Evolutionary conservation across 2,113 vertebrate species (phyloP).

Genomic region (Asarcornis scutulata): DNA sequence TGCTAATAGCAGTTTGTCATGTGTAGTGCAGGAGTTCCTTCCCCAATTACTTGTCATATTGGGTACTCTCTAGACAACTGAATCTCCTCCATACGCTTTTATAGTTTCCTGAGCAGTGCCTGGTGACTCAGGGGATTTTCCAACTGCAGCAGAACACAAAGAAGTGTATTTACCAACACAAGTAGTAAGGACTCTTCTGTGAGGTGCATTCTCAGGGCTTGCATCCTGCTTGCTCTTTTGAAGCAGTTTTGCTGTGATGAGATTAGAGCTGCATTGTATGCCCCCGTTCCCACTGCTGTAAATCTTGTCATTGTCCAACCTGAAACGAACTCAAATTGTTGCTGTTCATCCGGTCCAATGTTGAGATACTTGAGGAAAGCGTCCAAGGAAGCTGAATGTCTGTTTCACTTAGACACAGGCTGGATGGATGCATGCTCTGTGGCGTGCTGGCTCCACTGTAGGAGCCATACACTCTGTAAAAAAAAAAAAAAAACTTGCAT

Average conservation of each 20-base stretch:
- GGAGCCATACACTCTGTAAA: background rate
- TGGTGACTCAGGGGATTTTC: background rate
- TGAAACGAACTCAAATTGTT: background rate
- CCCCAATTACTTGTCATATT: background rate
- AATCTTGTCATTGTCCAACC: background rate
- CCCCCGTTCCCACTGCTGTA: background rate
- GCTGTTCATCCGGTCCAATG: background rate
- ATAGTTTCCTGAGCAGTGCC: background rate
- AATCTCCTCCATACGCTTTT: background rate
- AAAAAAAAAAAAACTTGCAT: background rate
- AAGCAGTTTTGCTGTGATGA: background rate
- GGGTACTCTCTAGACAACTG: background rate
- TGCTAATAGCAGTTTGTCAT: background rate
- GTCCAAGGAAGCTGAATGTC: background rate
- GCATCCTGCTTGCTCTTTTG: background rate
- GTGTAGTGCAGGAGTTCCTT: background rate
- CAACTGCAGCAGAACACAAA: background rate
- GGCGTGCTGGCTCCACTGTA: fast-evolving
- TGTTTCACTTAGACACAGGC: fast-evolving
- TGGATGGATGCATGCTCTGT: background rate
- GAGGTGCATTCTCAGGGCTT: background rate
- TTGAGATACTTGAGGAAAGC: background rate
- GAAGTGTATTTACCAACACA: background rate
- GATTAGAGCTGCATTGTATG: background rate
- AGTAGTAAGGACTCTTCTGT: background rate